Evolutionary conservation across 2,888 invertebrate genomes (phyloP), one percentile per base, ranked within the genome.

Genomic region (Ennomos quercinarius): DNA sequence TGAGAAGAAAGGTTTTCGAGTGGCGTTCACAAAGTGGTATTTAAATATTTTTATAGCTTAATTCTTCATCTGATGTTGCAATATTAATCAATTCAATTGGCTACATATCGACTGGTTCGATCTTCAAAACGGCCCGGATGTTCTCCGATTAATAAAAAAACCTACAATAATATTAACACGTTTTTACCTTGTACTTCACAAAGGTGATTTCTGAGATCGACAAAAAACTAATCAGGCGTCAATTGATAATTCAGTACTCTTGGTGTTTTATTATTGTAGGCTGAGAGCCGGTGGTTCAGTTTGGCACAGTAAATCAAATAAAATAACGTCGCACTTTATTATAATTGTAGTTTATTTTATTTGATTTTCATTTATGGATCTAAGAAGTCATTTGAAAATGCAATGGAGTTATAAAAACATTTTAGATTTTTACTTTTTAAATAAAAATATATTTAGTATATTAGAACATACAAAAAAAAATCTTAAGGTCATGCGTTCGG

Each of bases 151-250:
- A 42, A 34, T 39, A 52, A 65, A 60, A 70, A 63, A 71, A 65
- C 61, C 58, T 54, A 61, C 63, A 63, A 66, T 64, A 67, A 66
- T 56, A 62, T 61, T 62, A 61, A 64, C 66, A 69, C 64, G 61
- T 69, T 67, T 64, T 68, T 68, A 63, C 46, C 46, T 56, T 50
- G 56, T 50, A 45, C 41, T 36, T 48, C 56, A 58, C 57, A 60
- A 56, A 59, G 59, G 59, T 39, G 62, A 57, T 64, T 59, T 57
- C 66, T 55, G 34, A 42, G 37, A 40, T 11, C n/a, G 11, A 46
- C 52, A 68, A 64, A 70, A 70, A 70, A 58, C 57, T 61, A 64
- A 64, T 64, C 64, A 64, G 54, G 11, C 54, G 59, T 42, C 67
- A 59, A 67, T 67, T 63, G 66, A 61, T 63, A 48, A 66, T 64